These are phyloP conservation scores for Nemopilema nomurai DNA, from an alignment of 30 jellyfish, hydroid and myxozoan species.

Conservation along the genomic window DNA sequence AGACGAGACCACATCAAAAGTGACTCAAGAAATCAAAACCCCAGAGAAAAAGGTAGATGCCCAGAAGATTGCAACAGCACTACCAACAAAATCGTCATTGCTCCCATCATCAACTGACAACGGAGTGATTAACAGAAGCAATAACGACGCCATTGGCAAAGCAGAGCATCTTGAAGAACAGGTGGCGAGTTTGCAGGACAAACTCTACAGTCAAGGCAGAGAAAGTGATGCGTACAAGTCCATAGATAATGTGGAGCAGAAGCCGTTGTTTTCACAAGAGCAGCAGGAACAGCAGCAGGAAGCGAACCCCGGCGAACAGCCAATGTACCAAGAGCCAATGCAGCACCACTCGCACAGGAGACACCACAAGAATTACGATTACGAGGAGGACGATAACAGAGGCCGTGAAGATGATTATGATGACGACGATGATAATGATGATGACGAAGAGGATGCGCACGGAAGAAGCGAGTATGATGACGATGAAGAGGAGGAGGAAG, in stretches of 20 bases:
- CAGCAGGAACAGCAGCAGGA: constrained; percentile 19
- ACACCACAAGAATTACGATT: constrained; percentile 53
- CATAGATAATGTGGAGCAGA: constrained; percentile 54
- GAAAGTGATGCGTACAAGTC: constrained; percentile 60
- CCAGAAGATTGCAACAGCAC: constrained; percentile 4
- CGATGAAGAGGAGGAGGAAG: constrained; percentile 59
- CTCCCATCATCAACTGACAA: constrained; percentile 34
- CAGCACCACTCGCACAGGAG: constrained; percentile 55
- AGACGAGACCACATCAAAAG: constrained; percentile 27
- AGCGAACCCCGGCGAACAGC: constrained; percentile 56
- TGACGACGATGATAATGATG: constrained; percentile 50
- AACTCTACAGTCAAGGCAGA: constrained; percentile 62
- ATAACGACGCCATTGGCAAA: constrained; percentile 78
- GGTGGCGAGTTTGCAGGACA: constrained; percentile 86
- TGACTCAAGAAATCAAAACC: constrained; percentile 1
- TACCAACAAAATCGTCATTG: constrained; percentile 3
- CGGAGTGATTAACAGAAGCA: constrained; percentile 51
- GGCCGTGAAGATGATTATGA: constrained; percentile 59
- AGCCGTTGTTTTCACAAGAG: constrained; percentile 55
- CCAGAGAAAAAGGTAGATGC: constrained; percentile 12
- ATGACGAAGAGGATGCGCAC: constrained; percentile 29
- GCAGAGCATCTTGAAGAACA: constrained; percentile 90
- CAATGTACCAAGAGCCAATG: constrained; percentile 50
- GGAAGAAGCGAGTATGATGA: constrained; percentile 30
- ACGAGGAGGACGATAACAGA: constrained; percentile 54